Percentiles rank a stretch among this genome's conserved stretches.
Conservation (phyloP, 92 coral and sea anemone genomes). For the Nematostella vectensis region DNA sequence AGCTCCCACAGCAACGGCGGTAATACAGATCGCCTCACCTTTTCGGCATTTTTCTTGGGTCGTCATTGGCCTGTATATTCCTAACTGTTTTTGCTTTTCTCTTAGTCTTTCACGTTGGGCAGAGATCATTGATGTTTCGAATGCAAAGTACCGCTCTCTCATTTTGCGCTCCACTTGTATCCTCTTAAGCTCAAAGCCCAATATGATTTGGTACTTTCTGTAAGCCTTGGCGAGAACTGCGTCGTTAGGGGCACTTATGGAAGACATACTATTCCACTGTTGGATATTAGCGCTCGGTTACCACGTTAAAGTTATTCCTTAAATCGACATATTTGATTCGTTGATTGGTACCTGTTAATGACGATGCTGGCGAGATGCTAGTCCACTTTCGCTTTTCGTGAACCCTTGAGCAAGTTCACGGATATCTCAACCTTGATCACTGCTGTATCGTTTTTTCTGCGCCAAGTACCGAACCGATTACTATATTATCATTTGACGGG, state of each 20-base stretch:
- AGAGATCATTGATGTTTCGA: constrained; percentile 62
- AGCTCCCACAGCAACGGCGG: constrained; percentile 37
- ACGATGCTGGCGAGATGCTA: not conserved
- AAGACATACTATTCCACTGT: not conserved
- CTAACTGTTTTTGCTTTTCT: constrained; percentile 64
- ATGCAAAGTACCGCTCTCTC: constrained; percentile 54
- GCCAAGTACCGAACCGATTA: no score
- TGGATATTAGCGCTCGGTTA: no score
- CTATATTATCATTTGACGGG: no score
- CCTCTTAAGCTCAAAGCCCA: constrained; percentile 69
- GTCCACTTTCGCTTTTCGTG: not conserved
- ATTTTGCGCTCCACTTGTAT: constrained; percentile 66
- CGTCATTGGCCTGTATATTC: constrained; percentile 49
- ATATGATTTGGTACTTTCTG: constrained; percentile 74
- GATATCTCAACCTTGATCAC: no score
- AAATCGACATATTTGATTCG: no score
- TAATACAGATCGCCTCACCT: constrained; percentile 18
- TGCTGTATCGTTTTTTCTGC: no score
- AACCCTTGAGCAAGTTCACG: not conserved
- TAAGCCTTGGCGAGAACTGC: constrained; percentile 60
- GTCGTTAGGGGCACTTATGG: constrained; percentile 20
- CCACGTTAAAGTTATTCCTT: no score
- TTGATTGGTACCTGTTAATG: no score
- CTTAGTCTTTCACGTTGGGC: constrained; percentile 43
- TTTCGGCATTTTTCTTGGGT: constrained; percentile 12